Evolutionary conservation across 2,888 invertebrate species (phyloP).

Genomic region (Aquatica leii): DNA sequence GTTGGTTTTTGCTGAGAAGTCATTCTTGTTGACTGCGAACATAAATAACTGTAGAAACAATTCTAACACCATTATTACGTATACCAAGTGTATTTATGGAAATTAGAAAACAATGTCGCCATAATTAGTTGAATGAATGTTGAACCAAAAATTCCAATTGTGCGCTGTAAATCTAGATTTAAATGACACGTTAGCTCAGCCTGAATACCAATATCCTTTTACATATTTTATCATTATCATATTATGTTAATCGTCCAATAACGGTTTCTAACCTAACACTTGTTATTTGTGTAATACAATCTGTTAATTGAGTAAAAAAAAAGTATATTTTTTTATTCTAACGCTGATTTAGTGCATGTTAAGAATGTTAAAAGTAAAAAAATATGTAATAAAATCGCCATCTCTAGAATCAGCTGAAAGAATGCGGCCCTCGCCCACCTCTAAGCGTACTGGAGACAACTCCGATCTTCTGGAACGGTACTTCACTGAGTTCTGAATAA

Average conservation of each 20-base stretch:
- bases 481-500: slow-evolving; percentile 46
- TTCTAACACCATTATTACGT: background rate
- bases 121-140: background rate
- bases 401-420: slow-evolving; percentile 37
- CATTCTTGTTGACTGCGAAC: slow-evolving; percentile 16
- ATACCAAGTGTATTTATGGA: background rate
- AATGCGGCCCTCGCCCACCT: slow-evolving; percentile 47
- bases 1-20: slow-evolving; percentile 27
- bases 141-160: background rate
- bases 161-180: slow-evolving; percentile 8
- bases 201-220: slow-evolving; percentile 8
- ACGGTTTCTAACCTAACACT: slow-evolving; percentile 12
- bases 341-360: too few species aligned
- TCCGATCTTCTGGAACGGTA: slow-evolving; percentile 48
- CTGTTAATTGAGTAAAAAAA: slow-evolving; percentile 2
- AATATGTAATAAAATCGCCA: slow-evolving; percentile 11
- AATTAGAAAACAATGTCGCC: slow-evolving; percentile 7
- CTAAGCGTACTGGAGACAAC: slow-evolving; percentile 44
- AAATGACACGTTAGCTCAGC: slow-evolving; percentile 9
- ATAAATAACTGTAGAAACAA: slow-evolving; percentile 13
- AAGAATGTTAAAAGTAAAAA: slow-evolving; percentile 9
- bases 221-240: slow-evolving; percentile 16
- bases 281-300: slow-evolving; percentile 3
- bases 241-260: slow-evolving; percentile 14
- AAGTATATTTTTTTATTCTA: too few species aligned